Base-by-base conservation (phyloP, 2,888 invertebrate genomes). In the Trichopria drosophilae region DNA sequence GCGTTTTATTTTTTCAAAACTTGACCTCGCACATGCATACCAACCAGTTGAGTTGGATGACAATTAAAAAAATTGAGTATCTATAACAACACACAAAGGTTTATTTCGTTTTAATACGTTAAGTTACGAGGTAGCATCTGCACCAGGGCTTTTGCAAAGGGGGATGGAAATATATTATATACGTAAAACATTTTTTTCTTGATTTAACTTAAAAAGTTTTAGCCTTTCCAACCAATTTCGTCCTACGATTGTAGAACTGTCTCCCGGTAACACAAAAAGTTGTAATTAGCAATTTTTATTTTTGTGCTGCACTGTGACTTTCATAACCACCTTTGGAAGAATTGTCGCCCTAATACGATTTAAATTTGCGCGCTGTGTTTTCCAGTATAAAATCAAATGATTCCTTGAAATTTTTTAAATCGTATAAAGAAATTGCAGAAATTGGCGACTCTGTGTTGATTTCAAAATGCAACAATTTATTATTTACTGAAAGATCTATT, bases 391-490 rank as follows among this genome's bases (percentile, higher is more conserved):
- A 4, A 12, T 22, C 18, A 36, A 13, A 19, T 20, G 47, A 7
- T 15, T 9, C 9, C 10, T 24, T 5, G 6, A n/a, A 39, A 10
- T n/a, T 7, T 3, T 39, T 15, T n/a, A n/a, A n/a, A n/a, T n/a
- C n/a, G n/a, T n/a, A n/a, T n/a, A n/a, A n/a, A 6, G 55, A 55
- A 20, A 56, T 51, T 4, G 56, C 54, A 7, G 56, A 48, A 9
- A 54, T 41, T 7, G 52, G 51, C 19, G 56, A 60, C n/a, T 58
- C 53, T 9, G 60, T 58, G 23, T 58, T 53, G 0, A 57, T 13
- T 31, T 55, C 50, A 22, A 56, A 60, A n/a, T 12, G 15, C 10
- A 34, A 3, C 16, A 37, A 19, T 10, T 34, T 24, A 6, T 49
- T 22, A 29, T 42, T 24, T n/a, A 52, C 10, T 6, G 29, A 26